Percentiles rank a stretch among this genome's conserved stretches.
These are phyloP conservation scores for Nymphicus hollandicus DNA, from an alignment of 2,113 vertebrate genomes.

Conservation along the genomic window DNA sequence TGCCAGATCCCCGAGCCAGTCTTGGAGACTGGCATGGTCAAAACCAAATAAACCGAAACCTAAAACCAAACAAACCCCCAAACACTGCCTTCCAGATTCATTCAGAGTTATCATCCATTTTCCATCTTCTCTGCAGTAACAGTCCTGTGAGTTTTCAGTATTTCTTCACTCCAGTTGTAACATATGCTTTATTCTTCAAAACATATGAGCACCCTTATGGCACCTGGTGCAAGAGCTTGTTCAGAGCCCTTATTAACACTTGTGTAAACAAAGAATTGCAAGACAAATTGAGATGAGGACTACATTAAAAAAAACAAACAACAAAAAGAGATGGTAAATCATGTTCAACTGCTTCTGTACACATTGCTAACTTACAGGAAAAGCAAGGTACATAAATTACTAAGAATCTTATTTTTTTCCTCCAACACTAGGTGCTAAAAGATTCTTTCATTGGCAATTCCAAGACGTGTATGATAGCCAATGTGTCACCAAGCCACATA, in stretches of 20 bases:
- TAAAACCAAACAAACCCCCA: background rate
- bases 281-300: background rate
- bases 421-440: conserved; percentile 81
- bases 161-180: background rate
- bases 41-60: background rate
- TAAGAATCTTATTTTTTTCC: background rate
- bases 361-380: background rate
- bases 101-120: background rate
- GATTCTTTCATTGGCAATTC: conserved; percentile 93
- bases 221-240: background rate
- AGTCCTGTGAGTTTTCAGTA: background rate
- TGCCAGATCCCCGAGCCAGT: background rate
- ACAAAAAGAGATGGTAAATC: background rate
- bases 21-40: background rate
- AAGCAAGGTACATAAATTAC: background rate
- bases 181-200: background rate
- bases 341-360: background rate
- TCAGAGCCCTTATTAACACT: background rate
- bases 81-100: background rate
- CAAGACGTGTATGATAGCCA: conserved; percentile 94
- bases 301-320: background rate
- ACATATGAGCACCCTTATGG: background rate
- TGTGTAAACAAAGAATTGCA: background rate
- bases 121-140: background rate
- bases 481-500: conserved; percentile 85